phyloP scores from a whole-genome alignment of 1,140 invertebrate genomes.

The Drosophila gunungcola region DNA sequence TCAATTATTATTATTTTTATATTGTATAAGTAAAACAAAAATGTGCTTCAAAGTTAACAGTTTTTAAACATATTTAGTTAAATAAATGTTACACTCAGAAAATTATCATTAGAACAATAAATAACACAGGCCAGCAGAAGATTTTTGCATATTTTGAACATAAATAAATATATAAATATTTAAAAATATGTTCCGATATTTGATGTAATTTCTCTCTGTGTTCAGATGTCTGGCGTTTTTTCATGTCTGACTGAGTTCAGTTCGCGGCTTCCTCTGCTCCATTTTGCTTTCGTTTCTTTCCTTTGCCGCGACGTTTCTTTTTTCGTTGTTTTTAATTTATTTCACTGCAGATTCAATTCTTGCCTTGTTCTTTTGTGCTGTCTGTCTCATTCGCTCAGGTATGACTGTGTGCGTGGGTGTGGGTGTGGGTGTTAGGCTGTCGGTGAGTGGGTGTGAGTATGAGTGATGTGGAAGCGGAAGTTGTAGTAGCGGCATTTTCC shows the following conservation, averaged over 20 bases:
- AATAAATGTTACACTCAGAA: no score
- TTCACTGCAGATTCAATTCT: slow-evolving; percentile 38
- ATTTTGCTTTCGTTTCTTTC: slow-evolving; percentile 35
- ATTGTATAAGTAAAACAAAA: no score
- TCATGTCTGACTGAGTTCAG: slow-evolving; percentile 18
- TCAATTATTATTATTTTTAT: no score
- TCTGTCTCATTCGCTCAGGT: slow-evolving; percentile 10
- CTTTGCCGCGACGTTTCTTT: slow-evolving; percentile 1
- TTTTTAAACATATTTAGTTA: no score
- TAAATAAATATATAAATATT: no score
- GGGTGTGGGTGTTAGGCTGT: slow-evolving; percentile 19
- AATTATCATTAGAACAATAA: no score
- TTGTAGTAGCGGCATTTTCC: slow-evolving; percentile 65
- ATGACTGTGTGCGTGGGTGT: not conserved
- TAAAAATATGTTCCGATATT: not conserved
- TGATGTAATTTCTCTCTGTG: slow-evolving; percentile 2
- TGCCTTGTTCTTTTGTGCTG: slow-evolving; percentile 3
- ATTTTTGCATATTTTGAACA: no score
- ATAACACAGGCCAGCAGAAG: no score
- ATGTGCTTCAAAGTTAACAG: no score
- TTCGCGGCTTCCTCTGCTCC: slow-evolving; percentile 25
- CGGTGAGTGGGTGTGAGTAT: slow-evolving; percentile 11
- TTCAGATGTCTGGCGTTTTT: not conserved
- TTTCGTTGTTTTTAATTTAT: slow-evolving; percentile 36
- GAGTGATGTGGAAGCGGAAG: slow-evolving; percentile 35